These are phyloP conservation scores for Cottus gobio DNA, from an alignment of 2,113 vertebrate species.

Conservation along the genomic window DNA sequence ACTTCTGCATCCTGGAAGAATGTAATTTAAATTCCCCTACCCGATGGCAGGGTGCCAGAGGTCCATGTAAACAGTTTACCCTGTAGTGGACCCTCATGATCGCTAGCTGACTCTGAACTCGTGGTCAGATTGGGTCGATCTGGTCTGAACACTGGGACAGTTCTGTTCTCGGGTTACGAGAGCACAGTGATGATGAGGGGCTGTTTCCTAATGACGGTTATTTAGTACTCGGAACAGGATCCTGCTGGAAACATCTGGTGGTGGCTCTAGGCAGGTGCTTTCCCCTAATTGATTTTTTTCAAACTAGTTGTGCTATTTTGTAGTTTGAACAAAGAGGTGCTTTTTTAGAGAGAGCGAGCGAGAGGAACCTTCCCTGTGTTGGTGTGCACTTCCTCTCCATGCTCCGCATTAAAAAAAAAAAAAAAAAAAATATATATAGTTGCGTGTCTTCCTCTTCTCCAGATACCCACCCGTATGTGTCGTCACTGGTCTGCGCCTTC, in stretches of 20 bases:
- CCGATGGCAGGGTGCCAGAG: conserved; percentile 13
- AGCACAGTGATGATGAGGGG: conserved; percentile 24
- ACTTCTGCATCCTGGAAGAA: no score
- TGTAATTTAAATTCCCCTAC: neutral
- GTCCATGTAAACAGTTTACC: conserved; percentile 11
- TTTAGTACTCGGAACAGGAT: conserved; percentile 30
- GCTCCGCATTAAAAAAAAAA: neutral
- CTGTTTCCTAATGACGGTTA: conserved; percentile 41
- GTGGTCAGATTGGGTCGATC: conserved; percentile 1
- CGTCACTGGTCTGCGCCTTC: conserved; percentile 93
- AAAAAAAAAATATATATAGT: no score
- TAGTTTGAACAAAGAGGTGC: conserved; percentile 18
- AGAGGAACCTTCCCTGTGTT: conserved; percentile 1
- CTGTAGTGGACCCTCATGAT: conserved; percentile 9
- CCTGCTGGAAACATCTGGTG: conserved; percentile 46
- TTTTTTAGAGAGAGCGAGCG: neutral
- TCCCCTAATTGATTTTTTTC: conserved; percentile 32
- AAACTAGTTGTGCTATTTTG: conserved; percentile 13
- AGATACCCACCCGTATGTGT: conserved; percentile 92
- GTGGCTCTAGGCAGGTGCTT: conserved; percentile 49
- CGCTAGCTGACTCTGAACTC: neutral
- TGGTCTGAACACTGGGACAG: conserved; percentile 17
- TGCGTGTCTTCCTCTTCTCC: conserved; percentile 7
- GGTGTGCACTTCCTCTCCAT: neutral
- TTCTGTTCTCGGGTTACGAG: conserved; percentile 24